These are phyloP conservation scores for Dolomedes plantarius DNA, from an alignment of 2,888 invertebrate genomes.

Conservation along the genomic window DNA sequence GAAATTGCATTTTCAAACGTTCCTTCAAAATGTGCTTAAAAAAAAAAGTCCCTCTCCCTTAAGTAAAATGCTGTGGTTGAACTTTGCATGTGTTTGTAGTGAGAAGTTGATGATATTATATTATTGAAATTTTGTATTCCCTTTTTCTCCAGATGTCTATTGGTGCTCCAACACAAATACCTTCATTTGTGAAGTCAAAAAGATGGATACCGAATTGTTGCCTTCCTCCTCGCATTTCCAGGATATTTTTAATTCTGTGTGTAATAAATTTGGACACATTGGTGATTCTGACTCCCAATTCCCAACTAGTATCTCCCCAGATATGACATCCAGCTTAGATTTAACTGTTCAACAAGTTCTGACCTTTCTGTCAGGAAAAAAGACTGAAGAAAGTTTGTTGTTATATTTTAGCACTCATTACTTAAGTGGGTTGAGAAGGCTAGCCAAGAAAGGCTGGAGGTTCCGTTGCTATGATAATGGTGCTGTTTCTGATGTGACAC, in stretches of 20 bases:
- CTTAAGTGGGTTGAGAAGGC: slow-evolving; percentile 11
- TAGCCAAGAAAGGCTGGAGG: neutral
- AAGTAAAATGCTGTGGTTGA: too few relatives aligned
- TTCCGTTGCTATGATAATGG: neutral
- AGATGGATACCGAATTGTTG: neutral
- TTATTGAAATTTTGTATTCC: neutral
- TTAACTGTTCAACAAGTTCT: neutral
- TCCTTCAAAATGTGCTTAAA: too few relatives aligned
- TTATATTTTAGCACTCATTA: slow-evolving; percentile 32
- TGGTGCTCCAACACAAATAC: neutral
- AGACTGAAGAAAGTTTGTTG: slow-evolving; percentile 6
- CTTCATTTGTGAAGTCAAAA: neutral
- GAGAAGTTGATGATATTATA: too few relatives aligned
- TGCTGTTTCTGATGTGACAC: too few relatives aligned
- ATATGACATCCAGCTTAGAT: neutral
- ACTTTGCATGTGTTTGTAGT: too few relatives aligned
- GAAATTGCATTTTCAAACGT: too few relatives aligned
- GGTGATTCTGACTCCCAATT: too few relatives aligned
- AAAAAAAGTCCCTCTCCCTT: too few relatives aligned
- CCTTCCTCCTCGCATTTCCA: neutral
- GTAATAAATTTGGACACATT: neutral
- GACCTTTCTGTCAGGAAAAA: slow-evolving; percentile 6
- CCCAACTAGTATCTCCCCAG: neutral
- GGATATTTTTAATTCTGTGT: neutral
- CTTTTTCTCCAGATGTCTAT: neutral